Percentiles rank a stretch among this genome's conserved stretches.
These are phyloP conservation scores for Eurypyga helias DNA, from an alignment of 2,113 vertebrate species.

Conservation along the genomic window DNA sequence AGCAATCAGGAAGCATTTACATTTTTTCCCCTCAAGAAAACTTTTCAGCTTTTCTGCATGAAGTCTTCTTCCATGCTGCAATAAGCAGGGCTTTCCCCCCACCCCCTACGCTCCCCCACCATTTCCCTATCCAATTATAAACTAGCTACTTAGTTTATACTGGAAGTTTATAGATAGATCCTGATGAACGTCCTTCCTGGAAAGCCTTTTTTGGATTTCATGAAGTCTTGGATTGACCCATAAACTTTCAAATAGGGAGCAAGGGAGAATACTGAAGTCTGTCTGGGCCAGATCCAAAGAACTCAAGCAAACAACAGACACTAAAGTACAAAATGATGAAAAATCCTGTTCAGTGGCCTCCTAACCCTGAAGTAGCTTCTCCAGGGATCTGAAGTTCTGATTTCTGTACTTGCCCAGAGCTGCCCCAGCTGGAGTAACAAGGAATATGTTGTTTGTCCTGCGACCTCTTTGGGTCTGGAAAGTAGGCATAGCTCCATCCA, in stretches of 20 bases:
- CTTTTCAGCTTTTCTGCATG: background rate
- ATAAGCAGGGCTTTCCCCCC: background rate
- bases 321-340: background rate
- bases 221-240: background rate
- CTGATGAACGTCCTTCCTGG: background rate
- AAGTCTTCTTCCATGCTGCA: background rate
- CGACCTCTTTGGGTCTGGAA: background rate
- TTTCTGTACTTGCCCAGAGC: background rate
- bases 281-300: background rate
- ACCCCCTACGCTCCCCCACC: no score
- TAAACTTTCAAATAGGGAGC: background rate
- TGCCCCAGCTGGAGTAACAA: background rate
- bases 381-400: background rate
- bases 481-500: background rate
- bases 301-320: background rate
- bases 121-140: background rate
- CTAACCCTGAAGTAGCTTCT: background rate
- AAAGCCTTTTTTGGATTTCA: background rate
- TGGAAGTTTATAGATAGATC: background rate
- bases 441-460: background rate
- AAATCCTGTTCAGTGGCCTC: background rate
- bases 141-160: background rate
- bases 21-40: background rate
- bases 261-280: background rate
- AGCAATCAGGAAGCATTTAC: constrained; percentile 28